phyloP scores from a whole-genome alignment of 2,888 invertebrate genomes.

The Camponotus fellah region DNA sequence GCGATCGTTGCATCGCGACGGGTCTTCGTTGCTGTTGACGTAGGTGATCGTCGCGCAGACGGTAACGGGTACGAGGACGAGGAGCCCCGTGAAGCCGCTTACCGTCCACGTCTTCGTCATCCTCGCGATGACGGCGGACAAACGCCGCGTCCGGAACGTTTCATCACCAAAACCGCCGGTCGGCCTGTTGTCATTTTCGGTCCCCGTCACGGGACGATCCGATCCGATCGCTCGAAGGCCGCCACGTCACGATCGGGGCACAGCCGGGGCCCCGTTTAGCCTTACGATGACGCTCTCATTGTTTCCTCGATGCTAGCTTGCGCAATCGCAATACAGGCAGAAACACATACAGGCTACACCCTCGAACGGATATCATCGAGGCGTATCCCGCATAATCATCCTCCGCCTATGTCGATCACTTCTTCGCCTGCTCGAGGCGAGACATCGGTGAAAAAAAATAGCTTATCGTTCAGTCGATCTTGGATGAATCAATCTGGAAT shows the following conservation, averaged over 20 bases:
- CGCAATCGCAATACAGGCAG: slow-evolving; percentile 44
- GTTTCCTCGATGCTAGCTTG: slow-evolving; percentile 37
- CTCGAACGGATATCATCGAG: slow-evolving; percentile 25
- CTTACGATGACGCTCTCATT: slow-evolving; percentile 48
- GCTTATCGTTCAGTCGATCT: background rate
- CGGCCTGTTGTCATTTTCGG: slow-evolving; percentile 62
- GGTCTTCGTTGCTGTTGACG: slow-evolving; percentile 64
- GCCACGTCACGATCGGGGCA: slow-evolving; percentile 37
- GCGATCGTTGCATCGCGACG: slow-evolving; percentile 70
- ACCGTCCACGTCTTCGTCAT: slow-evolving; percentile 73
- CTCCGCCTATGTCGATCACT: slow-evolving; percentile 3
- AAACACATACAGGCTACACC: slow-evolving; percentile 19
- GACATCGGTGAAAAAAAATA: background rate
- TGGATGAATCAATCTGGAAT: slow-evolving; percentile 13
- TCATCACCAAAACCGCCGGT: slow-evolving; percentile 59
- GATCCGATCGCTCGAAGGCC: slow-evolving; percentile 34
- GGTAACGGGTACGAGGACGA: slow-evolving; percentile 78
- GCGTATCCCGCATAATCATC: slow-evolving; percentile 38
- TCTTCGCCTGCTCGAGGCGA: slow-evolving; percentile 10
- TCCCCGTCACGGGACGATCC: slow-evolving; percentile 28
- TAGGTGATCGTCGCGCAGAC: slow-evolving; percentile 76
- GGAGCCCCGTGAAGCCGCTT: slow-evolving; percentile 72
- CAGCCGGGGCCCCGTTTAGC: slow-evolving; percentile 20
- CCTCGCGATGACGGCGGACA: slow-evolving; percentile 62
- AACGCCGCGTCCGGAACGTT: slow-evolving; percentile 62